phyloP scores from a whole-genome alignment of 1,140 invertebrate species.

The Lepidotrigona ventralis region DNA sequence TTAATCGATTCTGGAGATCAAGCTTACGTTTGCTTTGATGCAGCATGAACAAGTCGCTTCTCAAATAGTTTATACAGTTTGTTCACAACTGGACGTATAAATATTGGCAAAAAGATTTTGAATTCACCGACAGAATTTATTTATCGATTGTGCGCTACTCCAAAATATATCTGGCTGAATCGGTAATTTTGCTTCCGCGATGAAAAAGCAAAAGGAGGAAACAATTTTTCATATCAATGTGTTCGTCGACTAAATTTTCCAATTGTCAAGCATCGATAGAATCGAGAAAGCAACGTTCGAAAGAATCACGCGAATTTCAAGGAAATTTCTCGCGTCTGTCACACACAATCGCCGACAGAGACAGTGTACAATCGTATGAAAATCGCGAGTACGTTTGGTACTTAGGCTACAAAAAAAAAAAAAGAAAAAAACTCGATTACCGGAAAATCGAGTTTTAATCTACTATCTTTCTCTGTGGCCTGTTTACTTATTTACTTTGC shows the following conservation, averaged over 20 bases:
- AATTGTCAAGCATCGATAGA: background rate
- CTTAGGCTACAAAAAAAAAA: too few species aligned
- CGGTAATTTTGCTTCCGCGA: background rate
- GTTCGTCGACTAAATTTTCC: background rate
- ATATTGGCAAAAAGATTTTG: background rate
- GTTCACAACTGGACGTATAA: background rate
- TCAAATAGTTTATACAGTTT: conserved; percentile 9
- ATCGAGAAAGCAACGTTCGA: too few species aligned
- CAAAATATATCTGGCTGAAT: background rate
- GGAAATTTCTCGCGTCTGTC: too few species aligned
- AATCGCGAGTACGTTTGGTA: too few species aligned
- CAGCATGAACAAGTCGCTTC: background rate
- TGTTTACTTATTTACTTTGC: background rate
- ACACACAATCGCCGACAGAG: too few species aligned
- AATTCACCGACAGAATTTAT: background rate
- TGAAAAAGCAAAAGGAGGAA: background rate
- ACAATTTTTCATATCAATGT: background rate
- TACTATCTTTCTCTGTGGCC: too few species aligned
- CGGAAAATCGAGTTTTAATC: background rate
- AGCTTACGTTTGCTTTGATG: background rate
- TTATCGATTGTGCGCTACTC: background rate
- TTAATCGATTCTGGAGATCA: background rate
- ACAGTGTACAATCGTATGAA: too few species aligned
- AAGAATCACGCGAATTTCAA: too few species aligned
- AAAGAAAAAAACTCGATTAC: too few species aligned